Conservation (phyloP, 2,888 invertebrate species). For the Drosophila tanythrix region DNA sequence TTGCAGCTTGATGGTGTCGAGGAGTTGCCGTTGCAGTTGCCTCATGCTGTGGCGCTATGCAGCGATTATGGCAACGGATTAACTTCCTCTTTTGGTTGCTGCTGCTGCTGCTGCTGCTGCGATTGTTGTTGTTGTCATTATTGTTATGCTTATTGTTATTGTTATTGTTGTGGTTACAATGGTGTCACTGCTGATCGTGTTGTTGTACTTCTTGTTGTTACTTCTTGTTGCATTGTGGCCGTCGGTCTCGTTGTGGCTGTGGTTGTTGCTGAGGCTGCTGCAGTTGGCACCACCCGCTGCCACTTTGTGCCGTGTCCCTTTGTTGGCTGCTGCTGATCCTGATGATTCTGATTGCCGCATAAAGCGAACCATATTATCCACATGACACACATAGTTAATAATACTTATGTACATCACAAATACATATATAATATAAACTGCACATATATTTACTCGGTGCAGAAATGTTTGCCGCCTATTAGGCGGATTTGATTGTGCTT, state of each 20-base stretch:
- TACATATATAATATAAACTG: neutral
- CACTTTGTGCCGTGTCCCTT: conserved; percentile 54
- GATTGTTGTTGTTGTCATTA: conserved; percentile 18
- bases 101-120: conserved; percentile 17
- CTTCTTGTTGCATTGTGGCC: conserved; percentile 1
- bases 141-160: conserved; percentile 20
- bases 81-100: conserved; percentile 70
- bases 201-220: conserved; percentile 10
- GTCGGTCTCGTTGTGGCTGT: conserved; percentile 6
- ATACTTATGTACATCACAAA: conserved; percentile 3
- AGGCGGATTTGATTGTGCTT: conserved; percentile 42
- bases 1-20: conserved; percentile 38
- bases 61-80: conserved; percentile 75
- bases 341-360: conserved; percentile 52
- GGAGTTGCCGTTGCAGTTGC: conserved; percentile 53
- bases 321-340: conserved; percentile 30
- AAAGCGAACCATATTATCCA: conserved; percentile 51
- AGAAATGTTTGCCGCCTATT: conserved; percentile 49
- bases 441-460: conserved; percentile 1
- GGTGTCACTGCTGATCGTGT: conserved; percentile 43
- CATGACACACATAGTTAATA: conserved; percentile 59
- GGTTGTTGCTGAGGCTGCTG: conserved; percentile 16
- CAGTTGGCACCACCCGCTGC: conserved; percentile 58
- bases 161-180: conserved; percentile 47
- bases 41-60: conserved; percentile 83